phyloP scores from a whole-genome alignment of 2,113 vertebrate species.

The Ochotona princeps region DNA sequence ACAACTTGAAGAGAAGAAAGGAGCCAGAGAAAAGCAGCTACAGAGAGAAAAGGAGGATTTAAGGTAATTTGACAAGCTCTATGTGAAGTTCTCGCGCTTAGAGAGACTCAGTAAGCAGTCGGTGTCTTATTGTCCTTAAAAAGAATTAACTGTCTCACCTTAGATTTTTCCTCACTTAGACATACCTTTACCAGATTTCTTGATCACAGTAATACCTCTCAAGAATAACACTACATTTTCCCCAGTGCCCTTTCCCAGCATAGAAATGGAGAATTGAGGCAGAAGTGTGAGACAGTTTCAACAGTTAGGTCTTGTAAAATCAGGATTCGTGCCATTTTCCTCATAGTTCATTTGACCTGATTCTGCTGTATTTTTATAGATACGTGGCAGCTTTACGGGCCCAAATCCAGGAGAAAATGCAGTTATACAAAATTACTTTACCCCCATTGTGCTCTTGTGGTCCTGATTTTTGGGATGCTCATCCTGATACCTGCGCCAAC shows the following conservation, averaged over 20 bases:
- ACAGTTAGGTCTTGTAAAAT: not conserved
- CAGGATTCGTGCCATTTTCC: not conserved
- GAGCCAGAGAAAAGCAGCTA: constrained; percentile 76
- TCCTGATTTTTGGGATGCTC: constrained; percentile 93
- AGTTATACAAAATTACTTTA: constrained; percentile 85
- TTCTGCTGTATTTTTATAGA: constrained; percentile 80
- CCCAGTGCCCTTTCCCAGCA: not conserved
- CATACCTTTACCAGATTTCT: not conserved
- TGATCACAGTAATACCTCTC: not conserved
- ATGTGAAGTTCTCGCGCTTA: not conserved
- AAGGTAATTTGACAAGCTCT: constrained; percentile 82
- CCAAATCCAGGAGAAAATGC: constrained; percentile 90
- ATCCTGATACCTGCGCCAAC: constrained; percentile 96
- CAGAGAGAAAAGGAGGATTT: constrained; percentile 83
- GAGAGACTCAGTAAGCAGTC: not conserved
- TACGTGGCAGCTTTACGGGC: constrained; percentile 91
- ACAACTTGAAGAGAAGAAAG: constrained; percentile 85
- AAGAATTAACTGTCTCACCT: not conserved
- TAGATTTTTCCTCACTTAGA: not conserved
- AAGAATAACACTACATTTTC: not conserved
- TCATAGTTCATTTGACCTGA: constrained; percentile 2
- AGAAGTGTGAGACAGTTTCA: not conserved
- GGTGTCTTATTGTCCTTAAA: not conserved
- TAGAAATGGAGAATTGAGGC: not conserved
- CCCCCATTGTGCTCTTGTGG: constrained; percentile 94